A percentile compares a stretch with the other conserved stretches of the same genome.
Evolutionary conservation across 2,888 invertebrate genomes (phyloP).

Genomic region (Pantelozetes paolii): DNA sequence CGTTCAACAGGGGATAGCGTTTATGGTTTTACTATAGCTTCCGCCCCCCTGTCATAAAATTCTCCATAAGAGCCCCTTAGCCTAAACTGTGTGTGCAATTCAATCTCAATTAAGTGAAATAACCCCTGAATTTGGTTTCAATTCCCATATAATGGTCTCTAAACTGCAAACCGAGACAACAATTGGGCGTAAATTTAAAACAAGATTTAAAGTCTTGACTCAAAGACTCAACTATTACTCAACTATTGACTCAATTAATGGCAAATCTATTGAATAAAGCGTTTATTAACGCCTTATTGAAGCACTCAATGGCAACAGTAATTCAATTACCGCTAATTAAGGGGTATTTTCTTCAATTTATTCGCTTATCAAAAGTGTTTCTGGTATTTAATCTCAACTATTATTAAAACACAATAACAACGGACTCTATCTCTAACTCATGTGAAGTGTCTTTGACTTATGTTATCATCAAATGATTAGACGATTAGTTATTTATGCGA

Average conservation of each 20-base stretch:
- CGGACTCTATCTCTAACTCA: not conserved
- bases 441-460: conserved; percentile 27
- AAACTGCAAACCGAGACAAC: not conserved
- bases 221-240: not conserved
- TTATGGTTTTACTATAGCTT: no score
- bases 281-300: not conserved
- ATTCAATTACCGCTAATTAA: conserved; percentile 25
- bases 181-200: not conserved
- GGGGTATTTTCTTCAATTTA: not conserved
- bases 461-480: conserved; percentile 1
- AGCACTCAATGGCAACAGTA: not conserved
- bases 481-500: not conserved
- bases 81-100: no score
- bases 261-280: no score
- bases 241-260: not conserved
- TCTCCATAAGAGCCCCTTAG: no score
- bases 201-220: not conserved
- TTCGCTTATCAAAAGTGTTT: not conserved
- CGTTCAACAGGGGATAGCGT: no score
- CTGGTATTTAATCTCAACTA: not conserved
- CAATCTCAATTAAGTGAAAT: not conserved
- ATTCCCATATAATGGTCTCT: no score
- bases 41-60: no score
- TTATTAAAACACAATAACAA: no score
- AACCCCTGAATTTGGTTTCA: no score